Percentiles rank a stretch among this genome's conserved stretches.
Evolutionary conservation across 2,888 invertebrate genomes (phyloP).

Genomic region (Dasypogon diadema): DNA sequence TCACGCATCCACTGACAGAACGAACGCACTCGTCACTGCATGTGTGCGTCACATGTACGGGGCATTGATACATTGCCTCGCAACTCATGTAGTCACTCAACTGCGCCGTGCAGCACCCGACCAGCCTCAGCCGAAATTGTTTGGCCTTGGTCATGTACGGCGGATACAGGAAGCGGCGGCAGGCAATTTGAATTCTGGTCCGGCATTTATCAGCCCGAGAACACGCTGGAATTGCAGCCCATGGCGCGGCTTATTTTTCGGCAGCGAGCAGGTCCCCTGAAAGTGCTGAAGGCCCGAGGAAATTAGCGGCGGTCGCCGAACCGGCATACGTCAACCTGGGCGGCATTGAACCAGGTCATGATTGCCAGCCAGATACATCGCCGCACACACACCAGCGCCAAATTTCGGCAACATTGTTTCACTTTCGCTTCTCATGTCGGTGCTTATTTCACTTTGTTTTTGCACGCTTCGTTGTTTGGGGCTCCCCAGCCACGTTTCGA

Average conservation of each 20-base stretch:
- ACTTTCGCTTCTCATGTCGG: slow-evolving; percentile 34
- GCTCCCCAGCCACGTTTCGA: slow-evolving; percentile 15
- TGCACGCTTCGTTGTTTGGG: slow-evolving; percentile 22
- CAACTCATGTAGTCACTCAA: slow-evolving; percentile 11
- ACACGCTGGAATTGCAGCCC: slow-evolving; percentile 31
- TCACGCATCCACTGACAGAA: slow-evolving; percentile 52
- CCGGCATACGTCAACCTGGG: slow-evolving; percentile 58
- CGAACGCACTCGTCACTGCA: not conserved
- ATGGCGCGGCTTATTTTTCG: slow-evolving; percentile 32
- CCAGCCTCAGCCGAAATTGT: slow-evolving; percentile 61
- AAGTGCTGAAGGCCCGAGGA: not conserved
- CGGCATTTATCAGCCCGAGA: slow-evolving; percentile 44
- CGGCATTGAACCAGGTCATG: slow-evolving; percentile 60
- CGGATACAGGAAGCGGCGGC: slow-evolving; percentile 48
- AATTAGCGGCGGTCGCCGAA: not conserved
- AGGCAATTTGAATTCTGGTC: not conserved
- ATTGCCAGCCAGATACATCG: slow-evolving; percentile 48
- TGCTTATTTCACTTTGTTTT: slow-evolving; percentile 12
- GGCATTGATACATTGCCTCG: slow-evolving; percentile 9
- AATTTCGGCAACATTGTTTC: slow-evolving; percentile 54
- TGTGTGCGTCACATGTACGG: not conserved
- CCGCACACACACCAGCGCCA: not conserved
- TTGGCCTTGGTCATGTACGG: slow-evolving; percentile 62
- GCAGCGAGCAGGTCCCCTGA: slow-evolving; percentile 30
- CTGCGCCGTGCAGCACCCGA: slow-evolving; percentile 49